Base-by-base conservation (phyloP, 2,888 invertebrate genomes). In the Endomychus coccineus region DNA sequence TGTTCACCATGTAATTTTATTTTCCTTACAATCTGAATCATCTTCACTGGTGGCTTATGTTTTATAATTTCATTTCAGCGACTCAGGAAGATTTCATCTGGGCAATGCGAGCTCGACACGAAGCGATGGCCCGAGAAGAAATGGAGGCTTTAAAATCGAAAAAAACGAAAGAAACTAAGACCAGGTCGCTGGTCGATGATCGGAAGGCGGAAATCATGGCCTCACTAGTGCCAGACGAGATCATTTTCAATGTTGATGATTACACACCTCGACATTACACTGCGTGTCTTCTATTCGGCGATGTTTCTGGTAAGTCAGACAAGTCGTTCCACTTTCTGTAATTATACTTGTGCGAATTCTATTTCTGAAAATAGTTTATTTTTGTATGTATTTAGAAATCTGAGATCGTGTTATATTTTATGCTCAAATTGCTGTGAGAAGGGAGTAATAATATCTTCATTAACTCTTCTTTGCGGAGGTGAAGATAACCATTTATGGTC, bases 151-250 rank as follows among this genome's bases (percentile, higher is more conserved):
- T n/a, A n/a, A 19, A 7, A n/a, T 6, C n/a, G n/a, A 19, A 19
- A 19, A 19, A 19, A 19, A 19, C 21, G 19, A 51, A 62, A 6
- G 60, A 65, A 5, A 68, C 71, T 21, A 69, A 69, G 52, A 69
- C 71, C 37, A 19, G 6, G 6, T 7, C n/a, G 21, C 21, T n/a
- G 6, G 6, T 19, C 27, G 27, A 25, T 11, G 10, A 9, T 6
- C 7, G 27, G 5, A 25, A 66, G 7, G 70, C 72, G 14, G 71
- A 71, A 54, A 71, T 73, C 39, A 69, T 77, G 43, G 75, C 77
- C 0, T 75, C 78, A 0, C 68, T 79, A 64, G 74, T 78, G 9
- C 78, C 79, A 0, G 78, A 79, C 45, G 78, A 78, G 56, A 73
- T 79, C 41, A 69, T 79, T 17, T 71, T 72, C 51, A 64, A 73